phyloP scores from a whole-genome alignment of 2,797 vertebrate genomes.

The Mormyrops attenuatus region DNA sequence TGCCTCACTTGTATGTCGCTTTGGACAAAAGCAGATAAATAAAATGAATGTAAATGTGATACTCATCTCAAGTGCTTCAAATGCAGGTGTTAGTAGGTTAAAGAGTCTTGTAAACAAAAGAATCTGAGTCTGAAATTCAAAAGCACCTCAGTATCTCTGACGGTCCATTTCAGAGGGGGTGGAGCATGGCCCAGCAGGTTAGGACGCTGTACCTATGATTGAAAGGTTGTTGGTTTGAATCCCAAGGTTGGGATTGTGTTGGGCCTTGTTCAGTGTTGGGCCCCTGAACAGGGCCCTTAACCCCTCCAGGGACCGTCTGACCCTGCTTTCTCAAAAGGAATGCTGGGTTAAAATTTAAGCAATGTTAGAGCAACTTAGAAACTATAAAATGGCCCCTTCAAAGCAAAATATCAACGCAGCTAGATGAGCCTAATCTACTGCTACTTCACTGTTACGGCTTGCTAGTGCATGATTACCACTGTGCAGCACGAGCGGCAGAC shows the following conservation, averaged over 20 bases:
- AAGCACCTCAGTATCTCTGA: neutral
- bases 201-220: neutral
- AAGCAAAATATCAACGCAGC: neutral
- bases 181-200: neutral
- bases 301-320: neutral
- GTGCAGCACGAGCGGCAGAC: neutral
- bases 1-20: neutral
- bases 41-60: neutral
- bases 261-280: neutral
- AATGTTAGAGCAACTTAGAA: neutral
- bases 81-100: neutral
- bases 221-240: neutral
- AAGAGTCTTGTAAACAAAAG: neutral
- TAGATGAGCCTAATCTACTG: neutral
- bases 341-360: neutral
- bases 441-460: neutral
- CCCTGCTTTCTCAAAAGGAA: neutral
- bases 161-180: neutral
- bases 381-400: neutral
- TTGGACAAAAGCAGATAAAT: neutral
- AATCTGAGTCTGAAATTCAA: neutral
- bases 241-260: neutral
- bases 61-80: neutral
- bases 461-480: neutral
- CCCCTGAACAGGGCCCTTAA: neutral